These are phyloP conservation scores for Heliconius cydno DNA, from an alignment of 2,888 invertebrate species.

Conservation along the genomic window DNA sequence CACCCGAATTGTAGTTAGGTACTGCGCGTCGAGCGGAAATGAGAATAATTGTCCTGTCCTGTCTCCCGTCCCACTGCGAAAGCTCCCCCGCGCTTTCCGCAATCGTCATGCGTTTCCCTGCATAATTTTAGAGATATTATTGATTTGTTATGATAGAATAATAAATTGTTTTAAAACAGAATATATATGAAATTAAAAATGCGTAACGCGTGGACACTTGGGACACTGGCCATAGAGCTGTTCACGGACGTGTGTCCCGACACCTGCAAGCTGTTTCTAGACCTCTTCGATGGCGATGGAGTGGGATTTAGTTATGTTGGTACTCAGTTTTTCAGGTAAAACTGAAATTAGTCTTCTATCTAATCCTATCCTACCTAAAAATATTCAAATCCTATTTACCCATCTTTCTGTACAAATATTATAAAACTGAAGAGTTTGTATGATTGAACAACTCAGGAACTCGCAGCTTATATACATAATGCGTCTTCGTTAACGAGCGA, in stretches of 20 bases:
- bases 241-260: constrained; percentile 68
- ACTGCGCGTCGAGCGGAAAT: no score
- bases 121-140: no score
- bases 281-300: constrained; percentile 64
- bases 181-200: constrained; percentile 61
- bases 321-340: constrained; percentile 70
- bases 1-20: no score
- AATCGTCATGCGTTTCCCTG: no score
- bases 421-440: neutral
- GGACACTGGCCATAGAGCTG: constrained; percentile 62
- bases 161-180: constrained; percentile 50
- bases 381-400: no score
- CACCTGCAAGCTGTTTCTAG: constrained; percentile 67
- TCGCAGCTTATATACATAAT: neutral
- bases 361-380: no score
- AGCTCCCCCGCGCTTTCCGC: no score
- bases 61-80: no score
- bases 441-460: neutral
- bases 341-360: neutral
- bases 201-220: constrained; percentile 57
- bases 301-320: constrained; percentile 67
- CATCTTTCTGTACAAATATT: neutral
- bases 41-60: no score
- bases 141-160: neutral
- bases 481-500: no score